phyloP scores from a whole-genome alignment of 2,888 invertebrate genomes.

The Tetragnatha montana region DNA sequence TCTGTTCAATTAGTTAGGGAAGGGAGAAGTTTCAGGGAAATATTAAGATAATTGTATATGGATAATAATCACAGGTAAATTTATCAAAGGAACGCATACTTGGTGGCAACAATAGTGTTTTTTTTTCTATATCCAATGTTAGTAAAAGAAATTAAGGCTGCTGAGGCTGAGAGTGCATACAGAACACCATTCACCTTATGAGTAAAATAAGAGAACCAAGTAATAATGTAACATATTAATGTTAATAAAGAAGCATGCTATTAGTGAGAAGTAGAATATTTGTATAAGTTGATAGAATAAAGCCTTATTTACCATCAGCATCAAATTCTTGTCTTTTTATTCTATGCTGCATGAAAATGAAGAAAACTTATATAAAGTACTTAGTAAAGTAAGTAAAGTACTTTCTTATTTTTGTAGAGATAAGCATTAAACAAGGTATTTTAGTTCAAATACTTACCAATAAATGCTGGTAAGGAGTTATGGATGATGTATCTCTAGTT shows the following conservation, averaged over 20 bases:
- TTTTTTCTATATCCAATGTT: too few species aligned
- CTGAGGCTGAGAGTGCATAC: slow-evolving; percentile 25
- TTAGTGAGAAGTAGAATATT: too few species aligned
- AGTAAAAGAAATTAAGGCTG: too few species aligned
- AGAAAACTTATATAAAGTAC: not conserved
- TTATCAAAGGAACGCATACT: too few species aligned
- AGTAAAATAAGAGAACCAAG: too few species aligned
- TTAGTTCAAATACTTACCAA: slow-evolving; percentile 32
- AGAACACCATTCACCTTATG: not conserved
- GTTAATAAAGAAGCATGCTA: too few species aligned
- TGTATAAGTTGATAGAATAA: not conserved
- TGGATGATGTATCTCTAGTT: slow-evolving; percentile 33
- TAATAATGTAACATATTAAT: too few species aligned
- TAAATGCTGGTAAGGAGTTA: slow-evolving; percentile 57
- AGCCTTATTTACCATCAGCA: slow-evolving; percentile 60
- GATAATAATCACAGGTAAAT: too few species aligned
- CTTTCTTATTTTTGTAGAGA: not conserved
- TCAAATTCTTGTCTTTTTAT: slow-evolving; percentile 69
- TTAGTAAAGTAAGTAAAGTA: not conserved
- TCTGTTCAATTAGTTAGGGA: too few species aligned
- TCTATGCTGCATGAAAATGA: slow-evolving; percentile 55
- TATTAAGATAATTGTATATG: too few species aligned
- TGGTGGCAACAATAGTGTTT: too few species aligned
- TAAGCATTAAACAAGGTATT: not conserved
- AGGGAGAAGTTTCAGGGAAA: too few species aligned